These are phyloP conservation scores for Dasyornis broadbenti DNA, from an alignment of 2,113 vertebrate genomes.

Conservation along the genomic window DNA sequence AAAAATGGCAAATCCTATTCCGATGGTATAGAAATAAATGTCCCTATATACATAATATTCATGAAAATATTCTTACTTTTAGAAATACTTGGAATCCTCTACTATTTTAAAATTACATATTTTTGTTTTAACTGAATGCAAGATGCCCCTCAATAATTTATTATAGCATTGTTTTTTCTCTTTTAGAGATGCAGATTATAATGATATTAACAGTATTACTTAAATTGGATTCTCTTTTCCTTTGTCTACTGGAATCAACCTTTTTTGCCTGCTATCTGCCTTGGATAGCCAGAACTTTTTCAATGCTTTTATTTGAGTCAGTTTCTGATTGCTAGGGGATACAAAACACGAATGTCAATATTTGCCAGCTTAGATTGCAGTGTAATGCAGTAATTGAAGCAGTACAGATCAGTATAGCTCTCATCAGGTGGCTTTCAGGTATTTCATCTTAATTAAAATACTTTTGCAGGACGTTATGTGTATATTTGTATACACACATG, in stretches of 20 bases:
- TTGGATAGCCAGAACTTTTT: neutral
- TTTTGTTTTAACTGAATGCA: neutral
- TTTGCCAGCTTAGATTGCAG: conserved; percentile 43
- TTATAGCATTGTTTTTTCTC: neutral
- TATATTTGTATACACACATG: fast-evolving
- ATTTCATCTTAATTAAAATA: neutral
- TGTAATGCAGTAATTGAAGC: neutral
- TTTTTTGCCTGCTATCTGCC: neutral
- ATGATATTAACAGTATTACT: neutral
- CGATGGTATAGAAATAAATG: neutral
- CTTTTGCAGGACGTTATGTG: neutral
- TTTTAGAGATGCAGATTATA: neutral
- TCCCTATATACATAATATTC: neutral
- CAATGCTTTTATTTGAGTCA: conserved; percentile 45
- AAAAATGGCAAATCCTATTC: neutral
- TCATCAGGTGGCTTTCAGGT: neutral
- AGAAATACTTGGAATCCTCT: neutral
- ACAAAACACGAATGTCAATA: conserved; percentile 37
- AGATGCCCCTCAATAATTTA: neutral
- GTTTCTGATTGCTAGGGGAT: conserved; percentile 64
- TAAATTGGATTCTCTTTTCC: neutral
- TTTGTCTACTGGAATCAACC: neutral
- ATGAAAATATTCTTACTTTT: neutral
- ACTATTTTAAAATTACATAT: neutral
- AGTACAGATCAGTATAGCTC: neutral